Evolutionary conservation across 2,113 vertebrate species (phyloP), one percentile per base, ranked within the genome.

Genomic region (Cyphomyrus plagiostoma): DNA sequence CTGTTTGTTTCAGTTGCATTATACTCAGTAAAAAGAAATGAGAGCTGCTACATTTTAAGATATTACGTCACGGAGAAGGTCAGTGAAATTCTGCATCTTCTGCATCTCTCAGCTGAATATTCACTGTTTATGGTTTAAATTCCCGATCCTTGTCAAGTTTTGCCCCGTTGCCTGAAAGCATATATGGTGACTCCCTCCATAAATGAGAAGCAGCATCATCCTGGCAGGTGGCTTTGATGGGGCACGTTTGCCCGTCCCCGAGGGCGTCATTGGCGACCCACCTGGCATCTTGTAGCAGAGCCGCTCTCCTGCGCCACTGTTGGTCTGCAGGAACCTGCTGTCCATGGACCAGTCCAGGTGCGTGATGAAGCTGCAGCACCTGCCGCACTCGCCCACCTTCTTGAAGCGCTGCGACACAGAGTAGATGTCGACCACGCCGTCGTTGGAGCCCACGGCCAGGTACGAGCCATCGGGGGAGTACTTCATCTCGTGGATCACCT

Each of bases 341-440:
- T 99, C 98, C 87, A 98, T 95, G 2, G 98, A 98, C 98, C 98
- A 99, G 93, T 99, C 98, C 85, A 99, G 96, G 92, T 99, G 98
- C 0, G 98, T 99, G 91, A 99, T 99, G 93, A 99, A 99, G 89
- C 97, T 98, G 83, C 96, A 90, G 3, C 98, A 98, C 88, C 96
- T 97, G 94, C 88, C 96, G 93, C 98, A 99, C 90, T 99, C 98
- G 39, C 98, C 98, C 3, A 98, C 97, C 91, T 99, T 99, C 94
- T 99, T 99, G 90, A 97, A 99, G 0, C 98, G 94, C 93, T 99
- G 98, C 7, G 96, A 96, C 0, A 98, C 97, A 0, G 98, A 97
- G 0, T 99, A 99, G 89, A 99, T 46, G 77, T 99, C 98, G 89
- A 99, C 98, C 0, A 96, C 95, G 6, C 98, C 97, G 0, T 99